phyloP scores from a whole-genome alignment of 37 sponge, comb jelly and placozoan species.

The Hormiphora californensis region DNA sequence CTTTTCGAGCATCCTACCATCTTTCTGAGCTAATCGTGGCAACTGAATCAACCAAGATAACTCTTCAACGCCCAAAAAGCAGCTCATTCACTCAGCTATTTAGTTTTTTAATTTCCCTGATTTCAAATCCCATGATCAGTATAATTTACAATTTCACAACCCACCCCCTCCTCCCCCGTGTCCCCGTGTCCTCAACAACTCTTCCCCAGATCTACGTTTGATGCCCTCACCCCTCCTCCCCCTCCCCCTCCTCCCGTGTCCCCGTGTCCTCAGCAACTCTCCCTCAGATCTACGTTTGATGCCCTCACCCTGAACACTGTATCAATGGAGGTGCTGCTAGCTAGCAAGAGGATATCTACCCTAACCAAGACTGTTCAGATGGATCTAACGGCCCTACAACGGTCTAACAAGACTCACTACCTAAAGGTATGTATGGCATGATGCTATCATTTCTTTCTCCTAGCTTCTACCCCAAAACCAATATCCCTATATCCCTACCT shows the following conservation, averaged over 20 bases:
- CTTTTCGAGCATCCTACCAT: no score
- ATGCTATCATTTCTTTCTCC: not conserved
- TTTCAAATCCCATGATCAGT: no score
- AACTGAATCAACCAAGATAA: no score
- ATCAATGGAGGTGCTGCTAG: conserved; percentile 7
- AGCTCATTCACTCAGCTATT: no score
- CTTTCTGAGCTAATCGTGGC: no score
- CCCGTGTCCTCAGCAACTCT: not conserved
- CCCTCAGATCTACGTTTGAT: not conserved
- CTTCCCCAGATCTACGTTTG: not conserved
- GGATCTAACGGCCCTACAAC: not conserved
- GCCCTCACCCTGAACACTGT: not conserved
- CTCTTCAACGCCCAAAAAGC: no score
- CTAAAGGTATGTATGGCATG: not conserved
- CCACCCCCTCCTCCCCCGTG: no score
- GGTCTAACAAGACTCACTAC: conserved; percentile 28
- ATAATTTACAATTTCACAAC: no score
- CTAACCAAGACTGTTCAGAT: not conserved
- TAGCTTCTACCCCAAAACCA: not conserved
- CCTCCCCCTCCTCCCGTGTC: no score
- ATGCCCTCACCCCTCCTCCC: not conserved
- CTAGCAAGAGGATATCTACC: not conserved
- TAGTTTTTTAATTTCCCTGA: no score
- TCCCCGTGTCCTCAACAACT: not conserved
- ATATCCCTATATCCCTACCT: not conserved